phyloP scores from a whole-genome alignment of 2,797 vertebrate species.

The Sternarchorhynchus goeldii region DNA sequence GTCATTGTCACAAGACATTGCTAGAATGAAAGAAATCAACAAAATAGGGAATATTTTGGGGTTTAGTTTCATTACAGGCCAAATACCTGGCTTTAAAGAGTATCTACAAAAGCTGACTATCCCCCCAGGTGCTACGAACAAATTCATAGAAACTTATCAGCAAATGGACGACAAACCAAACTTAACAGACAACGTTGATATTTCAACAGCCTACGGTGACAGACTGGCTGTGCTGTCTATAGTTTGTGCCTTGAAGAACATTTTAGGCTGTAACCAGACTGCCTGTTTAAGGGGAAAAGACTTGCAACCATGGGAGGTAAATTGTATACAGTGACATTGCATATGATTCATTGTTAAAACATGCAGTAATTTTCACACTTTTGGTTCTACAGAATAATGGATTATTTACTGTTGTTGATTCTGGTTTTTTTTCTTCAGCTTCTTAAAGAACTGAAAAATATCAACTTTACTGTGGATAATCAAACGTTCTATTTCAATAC shows the following conservation, averaged over 20 bases:
- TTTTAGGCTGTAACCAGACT: conserved; percentile 64
- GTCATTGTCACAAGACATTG: conserved; percentile 58
- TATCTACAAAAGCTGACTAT: conserved; percentile 62
- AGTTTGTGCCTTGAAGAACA: conserved; percentile 62
- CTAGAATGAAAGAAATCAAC: conserved; percentile 64
- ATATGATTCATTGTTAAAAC: not conserved
- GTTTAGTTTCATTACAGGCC: conserved; percentile 60
- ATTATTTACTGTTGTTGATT: not conserved
- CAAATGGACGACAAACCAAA: conserved; percentile 65
- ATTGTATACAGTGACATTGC: not conserved
- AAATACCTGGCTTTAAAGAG: conserved; percentile 62
- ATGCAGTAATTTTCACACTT: not conserved
- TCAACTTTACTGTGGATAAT: conserved; percentile 52
- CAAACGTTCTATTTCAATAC: conserved; percentile 60
- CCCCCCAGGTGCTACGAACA: conserved; percentile 61
- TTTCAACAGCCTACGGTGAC: conserved; percentile 45
- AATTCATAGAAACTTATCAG: conserved; percentile 71
- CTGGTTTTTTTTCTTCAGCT: conserved; percentile 58
- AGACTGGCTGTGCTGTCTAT: conserved; percentile 63
- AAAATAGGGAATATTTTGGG: conserved; percentile 70
- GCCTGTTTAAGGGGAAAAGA: conserved; percentile 59
- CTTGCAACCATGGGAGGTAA: conserved; percentile 70
- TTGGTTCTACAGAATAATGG: not conserved
- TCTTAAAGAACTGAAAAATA: conserved; percentile 63
- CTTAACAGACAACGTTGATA: conserved; percentile 52